Percentiles rank a stretch among this genome's conserved stretches.
These are phyloP conservation scores for Cervus canadensis DNA, from an alignment of 2,113 vertebrate species.

Conservation along the genomic window DNA sequence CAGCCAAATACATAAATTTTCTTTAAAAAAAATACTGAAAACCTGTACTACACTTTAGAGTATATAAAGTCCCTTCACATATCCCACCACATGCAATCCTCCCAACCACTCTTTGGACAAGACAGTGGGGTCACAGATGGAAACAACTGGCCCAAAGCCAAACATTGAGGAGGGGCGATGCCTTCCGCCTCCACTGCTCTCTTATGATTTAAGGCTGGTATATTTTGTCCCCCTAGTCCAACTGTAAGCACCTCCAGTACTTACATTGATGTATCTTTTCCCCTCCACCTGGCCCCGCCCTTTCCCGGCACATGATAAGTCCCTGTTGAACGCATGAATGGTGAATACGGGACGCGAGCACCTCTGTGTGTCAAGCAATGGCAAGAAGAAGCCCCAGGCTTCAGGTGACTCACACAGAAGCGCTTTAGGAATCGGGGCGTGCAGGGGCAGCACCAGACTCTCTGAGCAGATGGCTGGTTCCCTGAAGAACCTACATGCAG, in stretches of 20 bases:
- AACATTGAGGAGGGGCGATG: fast-evolving
- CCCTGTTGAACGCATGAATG: background rate
- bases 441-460: background rate
- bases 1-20: background rate
- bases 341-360: background rate
- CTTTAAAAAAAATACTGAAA: background rate
- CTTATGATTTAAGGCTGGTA: background rate
- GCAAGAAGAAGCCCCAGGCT: background rate
- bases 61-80: background rate
- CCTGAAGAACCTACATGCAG: background rate
- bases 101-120: background rate
- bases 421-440: background rate
- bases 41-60: background rate
- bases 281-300: background rate
- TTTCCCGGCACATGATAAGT: background rate
- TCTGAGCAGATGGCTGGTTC: background rate
- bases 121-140: background rate
- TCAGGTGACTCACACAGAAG: background rate
- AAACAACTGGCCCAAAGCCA: background rate
- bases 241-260: background rate
- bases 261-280: background rate
- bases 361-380: background rate
- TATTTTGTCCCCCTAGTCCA: background rate
- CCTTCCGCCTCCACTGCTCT: too few species aligned
- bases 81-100: background rate